Evolutionary conservation across 2,797 vertebrate species (phyloP).

Genomic region (Poecilia velifera): DNA sequence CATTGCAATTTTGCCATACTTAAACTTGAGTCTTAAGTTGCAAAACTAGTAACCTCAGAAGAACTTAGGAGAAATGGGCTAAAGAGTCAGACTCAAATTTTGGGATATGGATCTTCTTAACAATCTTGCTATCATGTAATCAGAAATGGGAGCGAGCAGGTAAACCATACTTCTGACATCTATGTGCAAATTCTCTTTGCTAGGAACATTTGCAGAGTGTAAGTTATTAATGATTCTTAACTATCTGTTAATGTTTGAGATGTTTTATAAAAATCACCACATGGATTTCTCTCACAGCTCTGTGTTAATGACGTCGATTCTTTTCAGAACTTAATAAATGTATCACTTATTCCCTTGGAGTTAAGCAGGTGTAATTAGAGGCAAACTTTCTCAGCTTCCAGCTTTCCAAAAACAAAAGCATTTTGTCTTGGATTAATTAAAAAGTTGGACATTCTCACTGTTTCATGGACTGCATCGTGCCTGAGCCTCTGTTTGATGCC

Average conservation of each 20-base stretch:
- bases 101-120: background rate
- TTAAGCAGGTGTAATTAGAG: background rate
- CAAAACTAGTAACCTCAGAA: background rate
- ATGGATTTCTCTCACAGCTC: background rate
- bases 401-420: background rate
- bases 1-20: background rate
- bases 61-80: background rate
- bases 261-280: background rate
- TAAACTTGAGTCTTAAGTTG: background rate
- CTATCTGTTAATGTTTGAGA: background rate
- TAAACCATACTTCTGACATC: background rate
- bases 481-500: background rate
- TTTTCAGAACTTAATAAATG: background rate
- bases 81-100: background rate
- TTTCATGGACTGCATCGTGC: background rate
- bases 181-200: background rate
- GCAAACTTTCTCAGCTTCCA: background rate
- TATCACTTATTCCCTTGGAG: background rate
- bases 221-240: background rate
- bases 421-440: background rate
- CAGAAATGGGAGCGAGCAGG: background rate
- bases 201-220: background rate
- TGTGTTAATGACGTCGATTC: background rate
- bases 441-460: background rate
- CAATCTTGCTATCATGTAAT: background rate